Base-by-base conservation (phyloP, 2,113 vertebrate genomes). In the Chlorodrepanis virens region DNA sequence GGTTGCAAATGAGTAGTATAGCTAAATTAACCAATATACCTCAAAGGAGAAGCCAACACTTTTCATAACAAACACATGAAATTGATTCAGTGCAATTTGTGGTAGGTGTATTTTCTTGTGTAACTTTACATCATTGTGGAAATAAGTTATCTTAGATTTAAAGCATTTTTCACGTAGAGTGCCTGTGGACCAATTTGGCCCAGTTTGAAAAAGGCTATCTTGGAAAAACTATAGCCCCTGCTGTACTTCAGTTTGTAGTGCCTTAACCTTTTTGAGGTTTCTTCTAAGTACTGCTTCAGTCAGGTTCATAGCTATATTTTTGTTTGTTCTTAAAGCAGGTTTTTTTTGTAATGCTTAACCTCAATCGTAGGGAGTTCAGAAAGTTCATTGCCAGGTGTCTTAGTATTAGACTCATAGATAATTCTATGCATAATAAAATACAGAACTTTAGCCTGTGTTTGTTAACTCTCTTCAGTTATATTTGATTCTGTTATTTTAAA, bases 211-310 rank as follows among this genome's bases (percentile, higher is more conserved):
- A 13, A 69, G 7, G 4, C 0, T 59, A 5, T 71, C 25, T 63
- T 89, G n/a, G 44, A 72, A 79, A 69, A 89, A 42, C 23, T 82
- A 1, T 71, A 80, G 94, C 93, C 93, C 94, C 94, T 97, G 94
- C 93, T 95, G 50, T 90, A 64, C 77, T 93, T 95, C 13, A 42
- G 23, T 50, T 87, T 68, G n/a, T 44, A 54, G 89, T 89, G 71
- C 37, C 59, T 74, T 90, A 57, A 65, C 11, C 6, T 80, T 93
- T 87, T 71, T 79, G 45, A 24, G 1, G 0, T 69, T 63, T 63
- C 44, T 86, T 80, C 11, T 28, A 65, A 61, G 33, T 59, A 42
- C 40, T 4, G 1, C 24, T 85, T 94, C 45, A 47, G 7, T 84
- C 39, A 71, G n/a, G 11, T 61, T 85, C 22, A 12, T 54, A 63